A percentile compares a stretch with the other conserved stretches of the same genome.
phyloP scores from a whole-genome alignment of 2,888 invertebrate species.

The Nomada goodeniana region DNA sequence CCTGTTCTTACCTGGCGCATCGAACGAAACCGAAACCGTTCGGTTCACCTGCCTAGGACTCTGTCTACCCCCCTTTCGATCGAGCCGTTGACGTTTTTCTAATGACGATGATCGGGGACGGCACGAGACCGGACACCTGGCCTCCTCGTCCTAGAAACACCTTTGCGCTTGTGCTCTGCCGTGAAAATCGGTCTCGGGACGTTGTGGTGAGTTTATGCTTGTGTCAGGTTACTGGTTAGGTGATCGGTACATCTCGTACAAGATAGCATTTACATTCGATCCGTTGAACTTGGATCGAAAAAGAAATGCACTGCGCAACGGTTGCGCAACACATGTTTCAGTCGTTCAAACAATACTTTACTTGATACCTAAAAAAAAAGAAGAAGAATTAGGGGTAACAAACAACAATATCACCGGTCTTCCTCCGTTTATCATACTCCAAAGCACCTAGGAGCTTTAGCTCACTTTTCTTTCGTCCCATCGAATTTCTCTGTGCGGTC shows the following conservation, averaged over 20 bases:
- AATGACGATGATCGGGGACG: constrained; percentile 28
- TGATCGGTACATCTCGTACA: no score
- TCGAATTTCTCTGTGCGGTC: not conserved
- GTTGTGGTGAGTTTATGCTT: not conserved
- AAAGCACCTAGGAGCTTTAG: no score
- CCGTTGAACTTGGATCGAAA: no score
- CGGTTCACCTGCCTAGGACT: constrained; percentile 40
- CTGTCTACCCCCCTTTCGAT: not conserved
- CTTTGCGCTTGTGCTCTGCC: not conserved
- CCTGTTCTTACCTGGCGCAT: constrained; percentile 8
- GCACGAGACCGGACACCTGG: constrained; percentile 8
- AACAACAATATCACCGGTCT: no score
- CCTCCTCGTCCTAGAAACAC: not conserved
- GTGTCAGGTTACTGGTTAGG: not conserved
- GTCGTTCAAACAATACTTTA: no score
- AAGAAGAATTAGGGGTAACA: no score
- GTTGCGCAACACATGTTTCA: no score
- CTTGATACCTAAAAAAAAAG: no score
- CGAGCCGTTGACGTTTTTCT: constrained; percentile 49
- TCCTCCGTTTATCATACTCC: no score
- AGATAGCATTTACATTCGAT: no score
- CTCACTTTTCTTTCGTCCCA: not conserved
- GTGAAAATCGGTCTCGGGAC: not conserved
- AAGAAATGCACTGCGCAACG: no score
- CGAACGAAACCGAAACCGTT: constrained; percentile 6